Evolutionary conservation across 2,888 invertebrate species (phyloP).

Genomic region (Lamproptera curius): DNA sequence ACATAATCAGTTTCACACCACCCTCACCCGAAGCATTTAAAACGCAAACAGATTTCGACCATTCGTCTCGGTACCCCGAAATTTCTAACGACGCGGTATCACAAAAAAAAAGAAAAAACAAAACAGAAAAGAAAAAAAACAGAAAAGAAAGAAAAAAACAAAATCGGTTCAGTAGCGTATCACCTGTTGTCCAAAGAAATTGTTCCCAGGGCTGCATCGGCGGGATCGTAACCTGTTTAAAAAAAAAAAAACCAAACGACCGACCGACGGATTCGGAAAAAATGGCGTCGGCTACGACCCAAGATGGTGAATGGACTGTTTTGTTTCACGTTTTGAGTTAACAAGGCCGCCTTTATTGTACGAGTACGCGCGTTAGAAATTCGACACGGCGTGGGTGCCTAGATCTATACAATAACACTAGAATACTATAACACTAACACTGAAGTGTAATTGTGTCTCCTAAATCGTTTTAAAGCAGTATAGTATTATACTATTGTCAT

Average conservation of each 20-base stretch:
- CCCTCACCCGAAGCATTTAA: constrained; percentile 8
- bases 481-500: no score
- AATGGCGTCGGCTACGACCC: constrained; percentile 34
- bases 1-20: constrained; percentile 33
- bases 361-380: constrained; percentile 24
- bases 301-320: constrained; percentile 43
- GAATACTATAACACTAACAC: no score
- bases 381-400: no score
- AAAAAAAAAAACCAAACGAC: constrained; percentile 40
- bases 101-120: constrained; percentile 13
- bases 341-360: constrained; percentile 43
- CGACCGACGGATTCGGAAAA: constrained; percentile 34
- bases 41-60: constrained; percentile 11
- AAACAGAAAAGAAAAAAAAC: constrained; percentile 22
- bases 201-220: constrained; percentile 48
- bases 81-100: constrained; percentile 36
- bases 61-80: constrained; percentile 37
- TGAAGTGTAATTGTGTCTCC: no score
- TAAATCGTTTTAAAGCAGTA: no score
- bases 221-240: constrained; percentile 52
- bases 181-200: constrained; percentile 61
- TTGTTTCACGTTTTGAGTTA: constrained; percentile 47
- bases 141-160: constrained; percentile 4
- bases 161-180: constrained; percentile 51
- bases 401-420: no score